phyloP scores from a whole-genome alignment of 2,113 vertebrate species.

The Myrmecobius fasciatus region DNA sequence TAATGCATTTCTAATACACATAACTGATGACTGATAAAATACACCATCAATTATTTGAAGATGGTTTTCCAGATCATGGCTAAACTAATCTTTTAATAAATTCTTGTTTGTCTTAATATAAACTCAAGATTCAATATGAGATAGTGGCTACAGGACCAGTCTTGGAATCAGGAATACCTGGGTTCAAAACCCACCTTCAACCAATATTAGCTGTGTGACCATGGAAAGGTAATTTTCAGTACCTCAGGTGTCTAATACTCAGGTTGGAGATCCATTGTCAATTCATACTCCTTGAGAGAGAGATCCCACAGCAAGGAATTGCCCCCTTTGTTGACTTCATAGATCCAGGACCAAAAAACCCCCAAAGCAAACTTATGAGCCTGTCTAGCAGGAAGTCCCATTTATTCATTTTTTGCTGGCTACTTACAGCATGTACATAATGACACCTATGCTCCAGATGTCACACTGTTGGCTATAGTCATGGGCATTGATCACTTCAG shows the following conservation, averaged over 20 bases:
- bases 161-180: not conserved
- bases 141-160: not conserved
- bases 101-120: conserved; percentile 42
- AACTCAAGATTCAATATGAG: not conserved
- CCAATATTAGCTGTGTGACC: not conserved
- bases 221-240: not conserved
- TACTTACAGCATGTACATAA: conserved; percentile 96
- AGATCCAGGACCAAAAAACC: not conserved
- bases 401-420: conserved; percentile 80
- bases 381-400: conserved; percentile 69
- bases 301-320: not conserved
- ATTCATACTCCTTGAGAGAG: not conserved
- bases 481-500: conserved; percentile 91
- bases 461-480: conserved; percentile 93
- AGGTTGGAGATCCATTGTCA: not conserved
- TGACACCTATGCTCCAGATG: conserved; percentile 93
- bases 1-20: not conserved
- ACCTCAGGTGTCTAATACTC: not conserved
- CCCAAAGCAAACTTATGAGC: conserved; percentile 54
- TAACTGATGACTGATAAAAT: conserved; percentile 23
- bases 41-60: not conserved
- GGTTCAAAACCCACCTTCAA: not conserved
- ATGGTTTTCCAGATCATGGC: conserved; percentile 26
- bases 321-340: not conserved
- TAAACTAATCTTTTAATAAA: conserved; percentile 42